Evolutionary conservation across 2,113 vertebrate genomes (phyloP).

Genomic region (Catagonus wagneri): DNA sequence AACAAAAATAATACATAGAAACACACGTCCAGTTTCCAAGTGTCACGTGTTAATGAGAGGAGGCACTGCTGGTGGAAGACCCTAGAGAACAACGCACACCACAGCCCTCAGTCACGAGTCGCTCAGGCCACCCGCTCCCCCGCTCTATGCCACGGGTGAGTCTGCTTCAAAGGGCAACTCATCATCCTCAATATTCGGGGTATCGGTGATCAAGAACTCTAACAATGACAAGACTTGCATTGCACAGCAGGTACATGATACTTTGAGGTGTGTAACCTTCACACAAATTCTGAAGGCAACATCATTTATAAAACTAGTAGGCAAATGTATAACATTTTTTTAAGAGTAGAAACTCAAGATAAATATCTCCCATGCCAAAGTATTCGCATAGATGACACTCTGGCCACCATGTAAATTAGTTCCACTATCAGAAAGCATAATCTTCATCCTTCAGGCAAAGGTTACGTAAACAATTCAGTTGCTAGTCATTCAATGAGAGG

Average conservation of each 20-base stretch:
- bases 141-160: background rate
- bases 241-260: conserved; percentile 81
- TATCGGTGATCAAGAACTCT: conserved; percentile 77
- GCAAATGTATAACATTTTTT: conserved; percentile 85
- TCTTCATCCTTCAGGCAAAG: conserved; percentile 81
- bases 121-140: no score
- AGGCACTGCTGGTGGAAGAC: conserved; percentile 89
- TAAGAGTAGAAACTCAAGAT: conserved; percentile 82
- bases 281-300: conserved; percentile 83
- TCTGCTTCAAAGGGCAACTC: conserved; percentile 77
- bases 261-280: conserved; percentile 84
- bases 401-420: conserved; percentile 83
- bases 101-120: conserved; percentile 80
- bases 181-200: conserved; percentile 70
- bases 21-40: conserved; percentile 85
- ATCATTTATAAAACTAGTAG: conserved; percentile 81
- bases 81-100: conserved; percentile 80
- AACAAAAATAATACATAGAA: conserved; percentile 79
- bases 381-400: conserved; percentile 84
- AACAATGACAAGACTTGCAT: conserved; percentile 82
- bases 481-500: conserved; percentile 80
- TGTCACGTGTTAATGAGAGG: conserved; percentile 79
- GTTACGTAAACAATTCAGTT: conserved; percentile 78
- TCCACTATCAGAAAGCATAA: conserved; percentile 76
- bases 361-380: conserved; percentile 84